Evolutionary conservation across 1,140 invertebrate genomes (phyloP).

Genomic region (Vollenhovia emeryi): DNA sequence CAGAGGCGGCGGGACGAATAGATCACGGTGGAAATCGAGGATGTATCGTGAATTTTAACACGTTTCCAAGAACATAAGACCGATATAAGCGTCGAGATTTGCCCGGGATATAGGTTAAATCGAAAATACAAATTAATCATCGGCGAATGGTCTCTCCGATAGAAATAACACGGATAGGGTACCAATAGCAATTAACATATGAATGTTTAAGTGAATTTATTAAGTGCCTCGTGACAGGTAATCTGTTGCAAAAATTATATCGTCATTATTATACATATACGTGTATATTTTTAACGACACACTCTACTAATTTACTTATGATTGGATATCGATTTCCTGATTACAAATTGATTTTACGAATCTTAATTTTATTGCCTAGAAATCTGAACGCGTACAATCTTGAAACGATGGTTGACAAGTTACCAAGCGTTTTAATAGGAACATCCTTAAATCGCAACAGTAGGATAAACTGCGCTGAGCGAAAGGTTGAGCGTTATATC

Average conservation of each 20-base stretch:
- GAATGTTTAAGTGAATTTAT: neutral
- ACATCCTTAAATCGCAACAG: conserved; percentile 8
- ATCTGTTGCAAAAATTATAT: neutral
- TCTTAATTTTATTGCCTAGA: neutral
- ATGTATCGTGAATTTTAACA: conserved; percentile 66
- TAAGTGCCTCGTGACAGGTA: neutral
- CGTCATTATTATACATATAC: neutral
- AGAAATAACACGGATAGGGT: neutral
- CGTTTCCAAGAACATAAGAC: neutral
- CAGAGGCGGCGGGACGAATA: conserved; percentile 53
- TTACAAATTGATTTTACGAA: neutral
- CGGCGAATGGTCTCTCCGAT: neutral
- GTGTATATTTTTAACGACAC: neutral
- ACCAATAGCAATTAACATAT: conserved; percentile 1
- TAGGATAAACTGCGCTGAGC: conserved; percentile 14
- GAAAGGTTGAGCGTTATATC: conserved; percentile 39
- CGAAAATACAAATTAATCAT: conserved; percentile 24
- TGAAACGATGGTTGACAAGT: neutral
- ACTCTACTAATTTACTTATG: neutral
- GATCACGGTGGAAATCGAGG: conserved; percentile 32
- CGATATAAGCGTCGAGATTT: conserved; percentile 47
- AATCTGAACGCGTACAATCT: neutral
- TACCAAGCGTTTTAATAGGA: neutral
- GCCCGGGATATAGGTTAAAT: conserved; percentile 1
- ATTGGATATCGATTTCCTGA: neutral